Base-by-base conservation (phyloP, 1,140 invertebrate genomes). In the Argopecten irradians region DNA sequence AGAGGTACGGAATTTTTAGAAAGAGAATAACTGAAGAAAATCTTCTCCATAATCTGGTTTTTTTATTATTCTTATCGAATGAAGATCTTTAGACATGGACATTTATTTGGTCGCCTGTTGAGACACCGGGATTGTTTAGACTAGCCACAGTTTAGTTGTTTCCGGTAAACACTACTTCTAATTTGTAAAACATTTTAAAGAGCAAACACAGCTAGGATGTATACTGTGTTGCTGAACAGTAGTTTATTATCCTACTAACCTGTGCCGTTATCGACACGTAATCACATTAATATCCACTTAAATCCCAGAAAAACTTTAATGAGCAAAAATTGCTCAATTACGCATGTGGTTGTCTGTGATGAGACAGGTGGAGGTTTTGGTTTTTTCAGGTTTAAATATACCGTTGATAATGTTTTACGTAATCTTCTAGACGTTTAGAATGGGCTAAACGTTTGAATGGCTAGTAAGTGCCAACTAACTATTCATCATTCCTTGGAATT, bases 181-280 rank as follows among this genome's bases (percentile, higher is more conserved):
- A 71, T 71, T 71, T 71, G 55, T 71, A 71, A 71, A 71, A 71
- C 55, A 71, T 71, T 71, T n/a, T 71, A 28, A 71, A 71, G n/a
- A 28, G 55, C 55, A 71, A 71, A 71, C n/a, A 71, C 55, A 71
- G n/a, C 22, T 28, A 71, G 22, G 55, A 16, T 28, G 5, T 71
- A 8, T 28, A 16, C 55, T 5, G 16, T 16, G 28, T n/a, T 28
- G 22, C 1, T 5, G 55, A n/a, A n/a, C n/a, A n/a, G n/a, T n/a
- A n/a, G n/a, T n/a, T n/a, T 71, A 71, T n/a, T n/a, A 71, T 11
- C 16, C 55, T n/a, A 71, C n/a, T 28, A n/a, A 28, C 16, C 55
- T 5, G n/a, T 16, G 22, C 22, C 22, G 16, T 5, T 28, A 71
- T 28, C 55, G n/a, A 5, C 55, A 28, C 5, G 2, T 28, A 71